Conservation (phyloP, 2,888 invertebrate genomes). For the Drosophila setosimentum region DNA sequence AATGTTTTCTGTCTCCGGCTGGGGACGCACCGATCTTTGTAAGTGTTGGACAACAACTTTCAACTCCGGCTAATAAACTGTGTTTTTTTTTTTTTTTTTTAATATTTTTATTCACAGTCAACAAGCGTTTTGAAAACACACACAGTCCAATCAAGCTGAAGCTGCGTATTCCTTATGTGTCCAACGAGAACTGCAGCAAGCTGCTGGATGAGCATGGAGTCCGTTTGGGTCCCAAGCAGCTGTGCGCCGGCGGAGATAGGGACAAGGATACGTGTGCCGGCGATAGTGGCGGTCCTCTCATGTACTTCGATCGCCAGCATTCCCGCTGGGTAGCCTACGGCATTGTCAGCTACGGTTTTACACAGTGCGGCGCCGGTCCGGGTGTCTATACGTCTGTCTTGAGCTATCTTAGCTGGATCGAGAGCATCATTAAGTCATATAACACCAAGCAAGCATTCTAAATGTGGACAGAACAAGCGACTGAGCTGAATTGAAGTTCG, state of each 20-base stretch:
- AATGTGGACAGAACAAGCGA: conserved; percentile 1
- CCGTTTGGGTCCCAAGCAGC: conserved; percentile 86
- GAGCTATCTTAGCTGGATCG: conserved; percentile 87
- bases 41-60: conserved; percentile 32
- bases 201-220: conserved; percentile 86
- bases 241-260: conserved; percentile 90
- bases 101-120: conserved; percentile 78
- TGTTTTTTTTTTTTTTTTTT: not conserved
- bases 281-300: conserved; percentile 90
- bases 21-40: conserved; percentile 88
- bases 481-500: conserved; percentile 44
- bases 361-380: conserved; percentile 89
- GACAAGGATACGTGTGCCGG: conserved; percentile 91
- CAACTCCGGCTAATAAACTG: not conserved
- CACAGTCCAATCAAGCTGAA: conserved; percentile 88
- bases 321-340: conserved; percentile 88
- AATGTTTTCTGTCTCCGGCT: conserved; percentile 87
- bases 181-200: conserved; percentile 86
- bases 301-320: conserved; percentile 86
- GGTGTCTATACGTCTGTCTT: conserved; percentile 87
- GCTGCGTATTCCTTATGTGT: conserved; percentile 87
- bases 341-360: conserved; percentile 89
- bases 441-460: conserved; percentile 7
- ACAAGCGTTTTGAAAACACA: conserved; percentile 83
- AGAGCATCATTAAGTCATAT: conserved; percentile 52